Conservation (phyloP, 2,888 invertebrate genomes). For the Acronicta leporina region DNA sequence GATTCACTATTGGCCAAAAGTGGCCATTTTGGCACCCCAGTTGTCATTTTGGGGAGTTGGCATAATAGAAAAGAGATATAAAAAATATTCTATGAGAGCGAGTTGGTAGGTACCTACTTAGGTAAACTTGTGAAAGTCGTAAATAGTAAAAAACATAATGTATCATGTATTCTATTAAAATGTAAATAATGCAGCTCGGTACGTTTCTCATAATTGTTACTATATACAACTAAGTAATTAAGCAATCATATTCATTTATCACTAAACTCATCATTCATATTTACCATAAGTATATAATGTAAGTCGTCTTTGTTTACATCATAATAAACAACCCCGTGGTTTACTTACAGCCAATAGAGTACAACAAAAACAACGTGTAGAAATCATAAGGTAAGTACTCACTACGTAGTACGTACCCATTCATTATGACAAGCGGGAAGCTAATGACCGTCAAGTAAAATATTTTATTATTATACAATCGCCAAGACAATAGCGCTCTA, state of each 20-base stretch:
- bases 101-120: no score
- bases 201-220: no score
- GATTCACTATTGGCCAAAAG: no score
- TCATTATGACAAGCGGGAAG: constrained; percentile 21
- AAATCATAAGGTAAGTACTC: constrained; percentile 6
- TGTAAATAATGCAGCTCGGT: no score
- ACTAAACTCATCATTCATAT: constrained; percentile 23
- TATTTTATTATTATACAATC: constrained; percentile 32
- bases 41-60: no score
- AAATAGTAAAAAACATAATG: no score
- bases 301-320: constrained; percentile 9
- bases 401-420: no score
- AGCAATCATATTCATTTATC: constrained; percentile 25
- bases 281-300: constrained; percentile 16
- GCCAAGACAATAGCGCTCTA: constrained; percentile 39
- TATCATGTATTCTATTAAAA: no score
- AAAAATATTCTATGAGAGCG: no score
- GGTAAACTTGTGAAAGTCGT: no score
- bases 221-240: background rate
- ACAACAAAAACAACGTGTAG: constrained; percentile 17
- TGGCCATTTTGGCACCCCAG: no score
- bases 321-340: background rate
- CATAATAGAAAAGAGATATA: no score
- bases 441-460: constrained; percentile 11
- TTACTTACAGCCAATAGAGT: background rate